Evolutionary conservation across 2,888 invertebrate species (phyloP).

Genomic region (Deroplatys truncata): DNA sequence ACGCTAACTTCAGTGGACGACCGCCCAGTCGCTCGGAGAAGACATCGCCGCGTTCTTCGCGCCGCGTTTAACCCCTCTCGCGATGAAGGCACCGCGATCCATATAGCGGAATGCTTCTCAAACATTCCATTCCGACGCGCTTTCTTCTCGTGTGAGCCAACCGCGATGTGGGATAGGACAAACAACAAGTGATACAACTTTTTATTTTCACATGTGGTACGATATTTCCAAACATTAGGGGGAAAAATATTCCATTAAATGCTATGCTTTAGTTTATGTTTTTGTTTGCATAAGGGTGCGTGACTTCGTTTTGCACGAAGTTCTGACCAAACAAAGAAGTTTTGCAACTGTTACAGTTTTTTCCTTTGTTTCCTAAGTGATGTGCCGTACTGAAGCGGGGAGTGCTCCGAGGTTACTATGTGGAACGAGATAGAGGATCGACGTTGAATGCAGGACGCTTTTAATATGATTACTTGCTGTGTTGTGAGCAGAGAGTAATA

Average conservation of each 20-base stretch:
- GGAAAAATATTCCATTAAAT: not conserved
- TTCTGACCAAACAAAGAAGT: not conserved
- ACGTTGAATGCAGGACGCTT: not conserved
- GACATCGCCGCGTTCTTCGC: not conserved
- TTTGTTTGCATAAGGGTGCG: not conserved
- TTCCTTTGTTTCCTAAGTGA: not conserved
- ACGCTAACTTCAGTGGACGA: not conserved
- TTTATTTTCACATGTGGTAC: not conserved
- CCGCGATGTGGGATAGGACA: not conserved
- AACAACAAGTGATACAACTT: not conserved
- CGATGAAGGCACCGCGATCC: not conserved
- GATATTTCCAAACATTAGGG: not conserved
- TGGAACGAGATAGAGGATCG: not conserved
- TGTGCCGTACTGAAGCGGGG: not conserved
- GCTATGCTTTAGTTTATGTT: not conserved
- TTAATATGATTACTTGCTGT: not conserved
- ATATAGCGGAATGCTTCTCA: not conserved
- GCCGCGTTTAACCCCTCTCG: not conserved
- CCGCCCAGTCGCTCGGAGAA: not conserved
- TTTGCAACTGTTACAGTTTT: not conserved
- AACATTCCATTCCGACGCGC: not conserved
- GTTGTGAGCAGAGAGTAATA: not conserved
- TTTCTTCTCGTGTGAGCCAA: not conserved
- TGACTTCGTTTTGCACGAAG: not conserved
- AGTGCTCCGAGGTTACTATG: not conserved